Conservation (phyloP, 2,113 vertebrate species). For the Genyomyrus donnyi region DNA sequence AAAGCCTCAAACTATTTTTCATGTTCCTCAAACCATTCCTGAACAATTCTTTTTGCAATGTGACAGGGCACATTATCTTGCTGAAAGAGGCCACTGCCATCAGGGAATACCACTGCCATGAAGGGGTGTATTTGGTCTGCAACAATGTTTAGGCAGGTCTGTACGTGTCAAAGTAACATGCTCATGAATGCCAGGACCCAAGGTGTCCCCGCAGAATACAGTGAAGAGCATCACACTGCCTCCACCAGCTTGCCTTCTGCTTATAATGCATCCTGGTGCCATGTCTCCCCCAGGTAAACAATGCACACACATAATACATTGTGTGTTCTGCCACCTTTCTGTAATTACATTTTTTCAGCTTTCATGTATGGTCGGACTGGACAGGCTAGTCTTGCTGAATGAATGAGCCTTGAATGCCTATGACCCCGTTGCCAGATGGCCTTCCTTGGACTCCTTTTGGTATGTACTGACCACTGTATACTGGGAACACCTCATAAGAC, state of each 20-base stretch:
- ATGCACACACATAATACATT: neutral
- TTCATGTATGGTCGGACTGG: neutral
- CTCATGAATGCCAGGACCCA: neutral
- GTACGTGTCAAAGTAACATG: neutral
- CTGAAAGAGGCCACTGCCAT: neutral
- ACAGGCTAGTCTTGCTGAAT: neutral
- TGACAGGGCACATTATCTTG: neutral
- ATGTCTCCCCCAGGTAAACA: neutral
- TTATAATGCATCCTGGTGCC: neutral
- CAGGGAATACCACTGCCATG: neutral
- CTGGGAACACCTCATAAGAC: neutral
- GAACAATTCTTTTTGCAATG: neutral
- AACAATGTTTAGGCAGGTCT: neutral
- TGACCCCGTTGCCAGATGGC: neutral
- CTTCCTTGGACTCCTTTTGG: neutral
- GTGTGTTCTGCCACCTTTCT: neutral
- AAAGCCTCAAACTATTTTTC: neutral
- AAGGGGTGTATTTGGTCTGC: neutral
- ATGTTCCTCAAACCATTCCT: neutral
- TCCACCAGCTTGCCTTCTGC: neutral
- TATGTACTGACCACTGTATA: neutral
- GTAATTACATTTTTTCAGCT: neutral
- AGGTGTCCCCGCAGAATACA: neutral
- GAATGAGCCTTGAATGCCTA: neutral
- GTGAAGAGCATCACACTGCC: neutral